A percentile compares a stretch with the other conserved stretches of the same genome.
phyloP scores from a whole-genome alignment of 2,113 vertebrate species.

The Bagarius yarrelli region DNA sequence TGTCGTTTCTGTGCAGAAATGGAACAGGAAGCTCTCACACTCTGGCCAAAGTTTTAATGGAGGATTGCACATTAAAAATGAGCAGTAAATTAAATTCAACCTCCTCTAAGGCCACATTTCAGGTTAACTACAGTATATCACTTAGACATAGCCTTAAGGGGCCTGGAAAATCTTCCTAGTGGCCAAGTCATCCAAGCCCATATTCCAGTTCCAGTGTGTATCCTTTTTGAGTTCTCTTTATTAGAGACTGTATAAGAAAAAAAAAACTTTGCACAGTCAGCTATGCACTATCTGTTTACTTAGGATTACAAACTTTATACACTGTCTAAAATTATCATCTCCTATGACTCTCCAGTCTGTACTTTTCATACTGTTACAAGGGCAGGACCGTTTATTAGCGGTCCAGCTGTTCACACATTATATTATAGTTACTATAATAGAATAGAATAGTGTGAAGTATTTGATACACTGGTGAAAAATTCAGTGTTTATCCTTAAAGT shows the following conservation, averaged over 20 bases:
- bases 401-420: constrained; percentile 43
- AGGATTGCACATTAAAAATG: not conserved
- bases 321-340: constrained; percentile 26
- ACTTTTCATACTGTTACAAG: constrained; percentile 38
- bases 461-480: constrained; percentile 20
- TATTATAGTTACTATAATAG: constrained; percentile 35
- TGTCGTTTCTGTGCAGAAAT: not conserved
- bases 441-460: constrained; percentile 31
- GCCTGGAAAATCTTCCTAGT: constrained; percentile 14
- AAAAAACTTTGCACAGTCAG: constrained; percentile 1
- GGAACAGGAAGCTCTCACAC: not conserved
- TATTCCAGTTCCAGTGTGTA: constrained; percentile 8
- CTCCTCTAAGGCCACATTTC: constrained; percentile 34
- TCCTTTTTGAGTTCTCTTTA: constrained; percentile 25
- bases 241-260: constrained; percentile 24
- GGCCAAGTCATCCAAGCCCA: constrained; percentile 26
- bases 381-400: constrained; percentile 30
- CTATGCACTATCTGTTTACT: constrained; percentile 24
- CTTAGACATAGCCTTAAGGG: constrained; percentile 22
- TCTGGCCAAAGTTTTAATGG: not conserved
- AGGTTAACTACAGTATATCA: constrained; percentile 27
- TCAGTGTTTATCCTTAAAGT: constrained; percentile 1
- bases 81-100: constrained; percentile 25
- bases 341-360: constrained; percentile 12
- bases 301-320: constrained; percentile 30